Evolutionary conservation across 2,888 invertebrate genomes (phyloP).

Genomic region (Phalera bucephala): DNA sequence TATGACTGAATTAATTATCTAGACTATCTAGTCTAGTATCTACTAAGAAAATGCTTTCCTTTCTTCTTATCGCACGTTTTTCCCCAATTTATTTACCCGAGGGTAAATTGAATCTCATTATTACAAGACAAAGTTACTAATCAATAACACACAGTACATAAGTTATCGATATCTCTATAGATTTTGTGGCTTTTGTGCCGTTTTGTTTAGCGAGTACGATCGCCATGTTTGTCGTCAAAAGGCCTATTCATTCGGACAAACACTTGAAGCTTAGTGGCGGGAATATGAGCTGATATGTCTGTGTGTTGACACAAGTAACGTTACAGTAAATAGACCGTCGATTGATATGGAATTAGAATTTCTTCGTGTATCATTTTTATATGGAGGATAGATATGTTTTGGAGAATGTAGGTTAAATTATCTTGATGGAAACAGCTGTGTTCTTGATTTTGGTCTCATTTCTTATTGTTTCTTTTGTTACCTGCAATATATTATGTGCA

Average conservation of each 20-base stretch:
- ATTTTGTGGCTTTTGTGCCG: constrained; percentile 4
- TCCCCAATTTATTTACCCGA: too few relatives aligned
- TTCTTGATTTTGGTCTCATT: too few relatives aligned
- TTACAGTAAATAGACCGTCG: neutral
- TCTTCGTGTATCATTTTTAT: neutral
- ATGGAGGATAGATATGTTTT: neutral
- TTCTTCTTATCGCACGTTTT: too few relatives aligned
- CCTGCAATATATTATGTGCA: too few relatives aligned
- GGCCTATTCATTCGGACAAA: constrained; percentile 27
- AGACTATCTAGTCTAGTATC: too few relatives aligned
- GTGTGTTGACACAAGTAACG: constrained; percentile 14
- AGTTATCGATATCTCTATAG: constrained; percentile 2
- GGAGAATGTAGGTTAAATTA: too few relatives aligned
- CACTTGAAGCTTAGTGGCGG: constrained; percentile 14
- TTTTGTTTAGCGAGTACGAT: constrained; percentile 7
- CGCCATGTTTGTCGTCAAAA: constrained; percentile 22
- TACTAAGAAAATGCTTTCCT: too few relatives aligned
- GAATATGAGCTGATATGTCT: constrained; percentile 15
- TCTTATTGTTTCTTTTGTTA: too few relatives aligned
- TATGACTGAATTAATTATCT: too few relatives aligned
- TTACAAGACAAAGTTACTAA: neutral
- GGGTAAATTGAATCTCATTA: too few relatives aligned
- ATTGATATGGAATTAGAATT: neutral
- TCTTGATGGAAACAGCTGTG: too few relatives aligned
- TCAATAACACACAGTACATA: neutral